Evolutionary conservation across 1,140 invertebrate genomes (phyloP), one percentile per base, ranked within the genome.

Genomic region (Ips nitidus): DNA sequence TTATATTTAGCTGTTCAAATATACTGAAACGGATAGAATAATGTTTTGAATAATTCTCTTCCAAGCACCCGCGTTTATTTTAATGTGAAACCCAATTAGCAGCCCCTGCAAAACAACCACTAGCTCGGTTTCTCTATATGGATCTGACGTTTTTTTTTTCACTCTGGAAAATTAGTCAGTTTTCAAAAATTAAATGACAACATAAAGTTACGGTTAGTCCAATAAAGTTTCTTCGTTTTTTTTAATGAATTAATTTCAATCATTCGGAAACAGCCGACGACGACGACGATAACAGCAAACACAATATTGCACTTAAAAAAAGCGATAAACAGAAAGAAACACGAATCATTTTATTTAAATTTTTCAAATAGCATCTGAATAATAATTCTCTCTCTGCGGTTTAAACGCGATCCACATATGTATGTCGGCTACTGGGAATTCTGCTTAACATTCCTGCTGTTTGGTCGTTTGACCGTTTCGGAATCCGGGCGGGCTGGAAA

Each of bases 401-500:
- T 22, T 70, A 64, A 67, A 74, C 67, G 63, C 53, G 72, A 74
- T 73, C 72, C 72, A 72, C 69, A 72, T 61, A 67, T 5, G 36
- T 36, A 7, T 41, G 57, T 53, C 59, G 41, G 37, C 41, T 38
- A 59, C 39, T 39, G 52, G 60, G 58, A 73, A 78, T 72, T 75
- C n/a, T 64, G 43, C 68, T 65, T 76, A 80, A 73, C 79, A 80
- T 70, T 80, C 79, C 58, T 81, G 80, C 66, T 80, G 78, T 70
- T 79, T 81, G 45, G 77, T 74, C 36, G 75, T 73, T 72, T 78
- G 77, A 58, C 72, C 71, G 60, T 74, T 75, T 72, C 80, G 75
- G 69, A 81, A 81, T 38, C 80, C 80, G 1, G 80, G 80, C 65
- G 80, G 80, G 57, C 76, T 80, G 38, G 80, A 77, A 65, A 81